Conservation (phyloP, 2,113 vertebrate species). For the Ia io region DNA sequence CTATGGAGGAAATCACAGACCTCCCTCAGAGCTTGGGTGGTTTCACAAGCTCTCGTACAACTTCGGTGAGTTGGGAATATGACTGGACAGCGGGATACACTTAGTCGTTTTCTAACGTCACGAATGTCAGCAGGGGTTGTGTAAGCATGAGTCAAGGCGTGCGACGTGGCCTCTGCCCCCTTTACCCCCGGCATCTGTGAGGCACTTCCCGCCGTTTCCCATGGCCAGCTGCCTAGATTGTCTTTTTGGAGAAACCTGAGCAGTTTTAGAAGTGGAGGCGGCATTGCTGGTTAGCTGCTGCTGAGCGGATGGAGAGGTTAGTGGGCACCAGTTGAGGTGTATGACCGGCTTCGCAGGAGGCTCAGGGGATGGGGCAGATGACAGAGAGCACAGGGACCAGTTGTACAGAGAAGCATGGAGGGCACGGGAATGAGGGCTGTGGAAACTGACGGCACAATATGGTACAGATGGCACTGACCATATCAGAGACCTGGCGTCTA, state of each 20-base stretch:
- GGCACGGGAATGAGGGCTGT: not conserved
- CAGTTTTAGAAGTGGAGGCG: not conserved
- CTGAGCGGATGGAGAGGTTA: not conserved
- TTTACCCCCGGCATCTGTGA: not conserved
- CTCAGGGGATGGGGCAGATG: not conserved
- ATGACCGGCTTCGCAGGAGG: not conserved
- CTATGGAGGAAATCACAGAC: not conserved
- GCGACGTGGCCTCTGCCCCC: rapidly evolving
- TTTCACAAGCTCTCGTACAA: not conserved
- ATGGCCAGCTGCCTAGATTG: rapidly evolving
- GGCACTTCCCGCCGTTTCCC: not conserved
- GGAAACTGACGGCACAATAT: rapidly evolving
- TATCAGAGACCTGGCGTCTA: not conserved
- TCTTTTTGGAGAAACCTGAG: not conserved
- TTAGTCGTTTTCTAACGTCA: not conserved
- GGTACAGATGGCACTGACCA: not conserved
- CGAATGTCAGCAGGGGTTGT: not conserved
- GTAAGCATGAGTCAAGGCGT: not conserved
- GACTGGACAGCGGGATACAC: not conserved
- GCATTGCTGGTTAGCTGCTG: not conserved
- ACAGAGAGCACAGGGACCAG: not conserved
- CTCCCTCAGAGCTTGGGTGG: not conserved
- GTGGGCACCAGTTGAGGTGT: not conserved
- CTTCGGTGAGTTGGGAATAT: not conserved
- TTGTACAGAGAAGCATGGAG: not conserved